These are phyloP conservation scores for Drosophila bipectinata DNA, from an alignment of 1,140 invertebrate genomes.

Conservation along the genomic window DNA sequence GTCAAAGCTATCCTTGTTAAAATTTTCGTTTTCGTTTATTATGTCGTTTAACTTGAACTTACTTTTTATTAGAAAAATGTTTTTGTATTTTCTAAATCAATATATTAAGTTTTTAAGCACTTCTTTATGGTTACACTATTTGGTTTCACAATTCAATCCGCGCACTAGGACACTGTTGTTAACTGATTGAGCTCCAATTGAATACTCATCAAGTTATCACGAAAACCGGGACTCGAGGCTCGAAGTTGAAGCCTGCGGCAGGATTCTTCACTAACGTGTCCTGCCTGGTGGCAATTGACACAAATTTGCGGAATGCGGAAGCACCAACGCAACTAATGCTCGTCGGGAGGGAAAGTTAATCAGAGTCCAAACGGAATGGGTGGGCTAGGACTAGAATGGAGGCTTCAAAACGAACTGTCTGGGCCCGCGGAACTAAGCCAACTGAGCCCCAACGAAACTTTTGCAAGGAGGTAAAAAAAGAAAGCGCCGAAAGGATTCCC, in stretches of 20 bases:
- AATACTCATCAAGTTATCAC: constrained; percentile 67
- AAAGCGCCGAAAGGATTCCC: constrained; percentile 41
- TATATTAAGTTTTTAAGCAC: neutral
- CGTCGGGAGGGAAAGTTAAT: constrained; percentile 43
- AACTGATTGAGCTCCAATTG: constrained; percentile 76
- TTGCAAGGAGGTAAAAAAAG: constrained; percentile 23
- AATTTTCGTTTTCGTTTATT: neutral
- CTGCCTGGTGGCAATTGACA: constrained; percentile 68
- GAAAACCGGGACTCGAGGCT: constrained; percentile 26
- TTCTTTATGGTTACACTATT: neutral
- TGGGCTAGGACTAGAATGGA: neutral
- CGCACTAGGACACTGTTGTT: constrained; percentile 55
- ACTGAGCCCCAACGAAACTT: constrained; percentile 60
- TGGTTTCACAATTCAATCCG: constrained; percentile 34
- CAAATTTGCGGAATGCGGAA: constrained; percentile 75
- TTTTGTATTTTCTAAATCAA: neutral
- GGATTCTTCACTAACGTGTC: constrained; percentile 26
- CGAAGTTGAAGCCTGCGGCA: constrained; percentile 3
- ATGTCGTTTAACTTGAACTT: constrained; percentile 29
- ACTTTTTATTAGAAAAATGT: constrained; percentile 19
- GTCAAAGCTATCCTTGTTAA: neutral
- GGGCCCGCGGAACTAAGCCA: constrained; percentile 47
- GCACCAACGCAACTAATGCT: constrained; percentile 63
- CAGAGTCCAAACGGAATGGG: constrained; percentile 16
- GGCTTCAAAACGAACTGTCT: constrained; percentile 46